Base-by-base conservation (phyloP, 2,113 vertebrate genomes). In the Seriola aureovittata region DNA sequence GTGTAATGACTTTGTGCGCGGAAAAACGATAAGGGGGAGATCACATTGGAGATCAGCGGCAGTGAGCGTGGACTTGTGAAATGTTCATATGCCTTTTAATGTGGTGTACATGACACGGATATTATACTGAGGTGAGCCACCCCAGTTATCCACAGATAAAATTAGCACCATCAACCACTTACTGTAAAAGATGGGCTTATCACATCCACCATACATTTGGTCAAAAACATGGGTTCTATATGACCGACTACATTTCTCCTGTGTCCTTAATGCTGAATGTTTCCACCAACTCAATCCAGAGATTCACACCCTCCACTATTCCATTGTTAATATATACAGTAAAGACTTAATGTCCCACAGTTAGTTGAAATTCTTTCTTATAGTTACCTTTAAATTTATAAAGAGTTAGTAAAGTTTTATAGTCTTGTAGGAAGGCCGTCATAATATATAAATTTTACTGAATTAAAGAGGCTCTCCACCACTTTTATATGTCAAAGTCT, bases 1-100 rank as follows among this genome's bases (percentile, higher is more conserved):
- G 44, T 66, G 80, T 69, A 71, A 42, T 9, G 21, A 86, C 64
- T 84, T 79, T 81, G 54, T 79, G 23, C 10, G 16, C 62, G 58
- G 91, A 87, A 90, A 91, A 67, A 66, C 5, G 78, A 91, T 80
- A 76, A 84, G 87, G 78, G 81, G 57, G 76, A 71, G 79, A 89
- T 85, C 55, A 84, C 34, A 25, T 90, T 74, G 34, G 66, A 82
- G 60, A 74, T 77, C 65, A 62, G 76, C 14, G 58, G 64, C 71
- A 32, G 55, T 23, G 66, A 66, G 83, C 42, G 46, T 40, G 54
- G 46, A 78, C 46, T 38, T 79, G 62, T 75, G 32, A 88, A 88
- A 75, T 75, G 52, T 73, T 77, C 68, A 54, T 48, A 42, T 69
- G 72, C 23, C 59, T 82, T 82, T 83, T 40, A 79, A 48, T 80